Percentiles rank a stretch among this genome's conserved stretches.
phyloP scores from a whole-genome alignment of 2,888 invertebrate species.

The Trichacis sp. region DNA sequence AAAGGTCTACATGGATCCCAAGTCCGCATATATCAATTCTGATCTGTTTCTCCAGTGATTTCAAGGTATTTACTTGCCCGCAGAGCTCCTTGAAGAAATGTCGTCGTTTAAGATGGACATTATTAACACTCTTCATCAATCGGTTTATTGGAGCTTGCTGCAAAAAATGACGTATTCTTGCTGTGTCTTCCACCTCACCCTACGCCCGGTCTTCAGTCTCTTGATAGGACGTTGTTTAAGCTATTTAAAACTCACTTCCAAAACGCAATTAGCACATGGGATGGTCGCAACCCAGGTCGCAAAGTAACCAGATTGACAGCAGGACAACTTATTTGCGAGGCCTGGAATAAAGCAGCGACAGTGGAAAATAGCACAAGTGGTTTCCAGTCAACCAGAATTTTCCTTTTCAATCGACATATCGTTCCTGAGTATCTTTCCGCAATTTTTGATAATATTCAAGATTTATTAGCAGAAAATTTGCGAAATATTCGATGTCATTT shows the following conservation, averaged over 20 bases:
- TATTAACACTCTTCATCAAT: constrained; percentile 46
- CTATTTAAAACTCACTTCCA: constrained; percentile 26
- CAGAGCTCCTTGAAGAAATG: constrained; percentile 48
- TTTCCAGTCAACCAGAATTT: background rate
- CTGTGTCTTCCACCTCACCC: constrained; percentile 52
- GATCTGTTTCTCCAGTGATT: constrained; percentile 49
- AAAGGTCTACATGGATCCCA: constrained; percentile 46
- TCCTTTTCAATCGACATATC: background rate
- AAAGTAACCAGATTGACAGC: background rate
- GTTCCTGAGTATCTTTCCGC: too few relatives aligned
- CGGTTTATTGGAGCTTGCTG: constrained; percentile 45
- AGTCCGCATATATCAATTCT: constrained; percentile 49
- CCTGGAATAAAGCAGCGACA: constrained; percentile 8
- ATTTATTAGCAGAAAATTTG: too few relatives aligned
- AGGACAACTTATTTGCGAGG: constrained; percentile 1
- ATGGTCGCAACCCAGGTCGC: background rate
- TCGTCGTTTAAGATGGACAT: constrained; percentile 56
- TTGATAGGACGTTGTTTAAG: constrained; percentile 50
- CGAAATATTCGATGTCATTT: too few relatives aligned
- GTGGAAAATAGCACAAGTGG: background rate
- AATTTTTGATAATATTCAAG: too few relatives aligned
- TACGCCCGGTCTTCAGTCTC: constrained; percentile 51
- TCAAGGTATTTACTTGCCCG: constrained; percentile 50
- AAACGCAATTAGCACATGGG: background rate
- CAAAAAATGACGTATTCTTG: constrained; percentile 46